Conservation (phyloP, 2,113 vertebrate genomes). For the Microtus ochrogaster region DNA sequence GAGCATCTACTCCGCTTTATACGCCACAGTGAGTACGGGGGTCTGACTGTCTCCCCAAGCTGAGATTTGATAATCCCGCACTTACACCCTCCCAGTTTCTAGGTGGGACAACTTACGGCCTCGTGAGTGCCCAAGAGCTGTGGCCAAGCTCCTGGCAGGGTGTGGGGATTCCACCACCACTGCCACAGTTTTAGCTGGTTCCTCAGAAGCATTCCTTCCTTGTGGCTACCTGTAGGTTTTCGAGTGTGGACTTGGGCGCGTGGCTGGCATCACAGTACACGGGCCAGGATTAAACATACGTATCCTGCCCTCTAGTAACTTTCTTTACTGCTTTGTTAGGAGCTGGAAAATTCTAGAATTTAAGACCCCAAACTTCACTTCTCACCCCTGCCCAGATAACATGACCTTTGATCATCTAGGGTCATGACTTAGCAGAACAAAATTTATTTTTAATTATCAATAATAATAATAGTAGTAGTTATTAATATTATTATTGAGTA, state of each 20-base stretch:
- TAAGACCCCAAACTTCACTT: background rate
- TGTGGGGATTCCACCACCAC: background rate
- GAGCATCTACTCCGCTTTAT: slow-evolving; percentile 97
- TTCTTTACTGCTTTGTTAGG: background rate
- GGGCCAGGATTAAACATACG: background rate
- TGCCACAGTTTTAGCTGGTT: background rate
- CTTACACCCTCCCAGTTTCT: background rate
- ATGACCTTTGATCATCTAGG: background rate
- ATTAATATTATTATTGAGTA: background rate
- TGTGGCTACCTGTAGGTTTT: background rate
- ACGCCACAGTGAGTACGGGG: slow-evolving; percentile 92
- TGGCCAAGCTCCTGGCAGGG: background rate
- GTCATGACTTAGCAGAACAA: background rate
- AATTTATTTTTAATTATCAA: background rate
- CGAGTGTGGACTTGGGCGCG: background rate
- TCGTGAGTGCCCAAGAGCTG: background rate
- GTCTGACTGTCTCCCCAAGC: background rate
- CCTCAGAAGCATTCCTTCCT: background rate
- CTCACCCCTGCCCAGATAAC: background rate
- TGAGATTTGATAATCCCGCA: background rate
- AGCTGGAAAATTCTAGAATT: background rate
- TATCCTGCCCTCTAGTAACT: background rate
- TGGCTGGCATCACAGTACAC: background rate
- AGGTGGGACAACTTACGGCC: background rate
- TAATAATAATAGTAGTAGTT: background rate